Evolutionary conservation across 2,113 vertebrate species (phyloP).

Genomic region (Strix aluco): DNA sequence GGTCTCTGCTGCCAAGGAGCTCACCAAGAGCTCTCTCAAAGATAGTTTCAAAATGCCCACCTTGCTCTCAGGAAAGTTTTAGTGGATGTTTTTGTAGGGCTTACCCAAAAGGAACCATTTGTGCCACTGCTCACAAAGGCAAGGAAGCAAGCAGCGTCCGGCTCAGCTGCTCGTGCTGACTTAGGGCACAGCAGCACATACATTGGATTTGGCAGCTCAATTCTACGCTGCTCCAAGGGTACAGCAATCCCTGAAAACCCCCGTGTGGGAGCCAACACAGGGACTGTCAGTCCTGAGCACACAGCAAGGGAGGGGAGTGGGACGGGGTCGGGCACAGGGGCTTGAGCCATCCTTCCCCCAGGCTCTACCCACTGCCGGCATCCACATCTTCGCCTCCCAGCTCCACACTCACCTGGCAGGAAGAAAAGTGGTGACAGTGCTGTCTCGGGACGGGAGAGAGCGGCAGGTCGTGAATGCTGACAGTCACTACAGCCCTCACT

Average conservation of each 20-base stretch:
- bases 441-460: constrained; percentile 80
- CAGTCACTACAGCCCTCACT: constrained; percentile 93
- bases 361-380: constrained; percentile 85
- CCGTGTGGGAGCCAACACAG: fast-evolving
- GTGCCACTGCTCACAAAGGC: fast-evolving
- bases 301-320: background rate
- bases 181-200: fast-evolving
- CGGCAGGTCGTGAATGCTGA: constrained; percentile 85
- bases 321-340: fast-evolving
- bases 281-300: fast-evolving
- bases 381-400: constrained; percentile 93
- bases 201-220: background rate
- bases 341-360: background rate
- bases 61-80: background rate
- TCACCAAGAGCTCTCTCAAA: background rate
- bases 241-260: background rate
- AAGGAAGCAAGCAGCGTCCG: background rate
- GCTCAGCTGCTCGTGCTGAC: background rate
- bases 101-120: background rate
- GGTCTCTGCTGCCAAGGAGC: background rate
- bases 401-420: constrained; percentile 95
- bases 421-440: constrained; percentile 82
- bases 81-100: background rate
- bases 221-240: background rate
- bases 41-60: background rate